Base-by-base conservation (phyloP, 2,113 vertebrate genomes). In the Tamias sibiricus region DNA sequence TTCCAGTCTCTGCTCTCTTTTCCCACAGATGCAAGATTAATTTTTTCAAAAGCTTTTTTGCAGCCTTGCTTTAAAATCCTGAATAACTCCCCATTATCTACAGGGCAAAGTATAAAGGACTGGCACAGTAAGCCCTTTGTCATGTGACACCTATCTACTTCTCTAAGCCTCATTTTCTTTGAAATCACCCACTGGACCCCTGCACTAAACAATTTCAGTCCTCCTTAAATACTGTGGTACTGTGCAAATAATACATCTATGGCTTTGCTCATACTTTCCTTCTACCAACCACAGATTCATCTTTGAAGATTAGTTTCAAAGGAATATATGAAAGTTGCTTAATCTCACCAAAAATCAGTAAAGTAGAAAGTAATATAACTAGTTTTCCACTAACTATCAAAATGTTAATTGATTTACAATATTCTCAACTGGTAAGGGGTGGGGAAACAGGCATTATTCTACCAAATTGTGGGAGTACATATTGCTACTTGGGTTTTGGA, bases 221-320 rank as follows among this genome's bases (percentile, higher is more conserved):
- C 84, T 84, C 28, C 24, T 59, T 24, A 90, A 94, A 30, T 52
- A 76, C 35, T 35, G 30, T 75, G 59, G 10, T 35, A 16, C 74
- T 32, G 9, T n/a, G 40, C 26, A 10, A 30, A 64, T 54, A 80
- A 88, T 37, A 77, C 10, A 81, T 81, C 72, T 71, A 49, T 72
- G 72, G n/a, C 9, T 93, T 92, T 89, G 35, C 14, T 92, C 80
- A 72, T 6, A 28, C 8, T 52, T 72, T n/a, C 44, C 44, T 47
- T 88, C 82, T 88, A 72, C 12, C 35, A 16, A 90, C 28, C 49
- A 91, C 42, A 35, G 44, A 85, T 30, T 85, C 66, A 35, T 77
- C 44, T 91, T 86, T 75, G 76, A 62, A 88, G 71, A 64, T 69
- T 44, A 81, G 57, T 42, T 95, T 92, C 52, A 95, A 96, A 81